phyloP scores from a whole-genome alignment of 2,113 vertebrate genomes.

The Polyodon spathula region DNA sequence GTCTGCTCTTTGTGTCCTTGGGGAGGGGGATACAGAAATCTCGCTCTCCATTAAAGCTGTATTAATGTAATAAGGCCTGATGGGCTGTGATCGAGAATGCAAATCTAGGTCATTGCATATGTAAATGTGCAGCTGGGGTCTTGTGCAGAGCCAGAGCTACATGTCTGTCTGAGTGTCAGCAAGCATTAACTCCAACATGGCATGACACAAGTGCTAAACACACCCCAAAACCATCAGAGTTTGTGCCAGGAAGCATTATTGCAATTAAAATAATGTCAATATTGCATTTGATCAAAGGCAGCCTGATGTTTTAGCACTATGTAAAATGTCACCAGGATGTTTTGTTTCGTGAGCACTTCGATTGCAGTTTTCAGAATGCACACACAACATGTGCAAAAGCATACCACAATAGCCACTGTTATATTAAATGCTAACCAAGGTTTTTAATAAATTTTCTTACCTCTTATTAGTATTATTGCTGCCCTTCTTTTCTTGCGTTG shows the following conservation, averaged over 20 bases:
- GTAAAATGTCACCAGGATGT: not conserved
- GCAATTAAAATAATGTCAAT: conserved; percentile 39
- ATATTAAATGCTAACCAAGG: no score
- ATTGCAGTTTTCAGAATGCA: not conserved
- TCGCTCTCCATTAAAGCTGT: conserved; percentile 29
- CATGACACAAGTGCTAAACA: conserved; percentile 26
- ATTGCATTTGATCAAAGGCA: conserved; percentile 20
- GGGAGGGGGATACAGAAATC: not conserved
- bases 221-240: conserved; percentile 20
- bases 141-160: conserved; percentile 58
- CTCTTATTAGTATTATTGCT: no score
- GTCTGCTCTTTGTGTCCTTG: conserved; percentile 2
- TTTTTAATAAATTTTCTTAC: not conserved
- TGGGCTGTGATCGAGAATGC: conserved; percentile 67
- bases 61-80: conserved; percentile 68
- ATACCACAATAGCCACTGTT: not conserved
- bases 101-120: conserved; percentile 86
- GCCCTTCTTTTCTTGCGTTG: no score
- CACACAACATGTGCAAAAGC: not conserved
- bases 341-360: no score
- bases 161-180: conserved; percentile 59
- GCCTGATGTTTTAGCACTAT: not conserved
- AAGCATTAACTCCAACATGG: conserved; percentile 47
- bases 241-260: conserved; percentile 22
- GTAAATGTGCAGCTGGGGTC: conserved; percentile 77